Base-by-base conservation (phyloP, 2,888 invertebrate species). In the Eupithecia dodoneata region DNA sequence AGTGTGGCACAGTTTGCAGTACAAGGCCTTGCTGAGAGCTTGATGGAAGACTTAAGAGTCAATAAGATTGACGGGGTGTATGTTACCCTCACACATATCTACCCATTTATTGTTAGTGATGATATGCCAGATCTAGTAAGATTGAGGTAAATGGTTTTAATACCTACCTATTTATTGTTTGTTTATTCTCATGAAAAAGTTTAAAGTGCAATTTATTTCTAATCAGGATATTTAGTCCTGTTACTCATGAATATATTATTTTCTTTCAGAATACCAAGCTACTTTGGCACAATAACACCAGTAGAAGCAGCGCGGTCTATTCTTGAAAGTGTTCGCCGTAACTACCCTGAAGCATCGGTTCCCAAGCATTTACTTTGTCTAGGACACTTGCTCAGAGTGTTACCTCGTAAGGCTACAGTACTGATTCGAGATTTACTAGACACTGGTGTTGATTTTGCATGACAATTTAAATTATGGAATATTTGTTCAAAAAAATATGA, bases 1-100 rank as follows among this genome's bases (percentile, higher is more conserved):
- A 96, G 96, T 76, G 96, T 96, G 0, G 96, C 96, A 0, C 97
- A 97, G 88, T 96, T 96, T 88, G 97, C 96, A 18, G 96, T 96
- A 1, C 96, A 96, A 85, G 97, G 97, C 4, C 90, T 97, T 55
- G 96, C 96, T 0, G 96, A 96, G 84, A 96, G 96, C 1, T 88
- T 97, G 5, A 95, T 96, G 85, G 96, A 96, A 82, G 96, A 97
- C 82, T 88, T 97, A 0, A 93, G 96, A 63, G 93, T 96, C 65
- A 94, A 95, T 49, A 96, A 96, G 81, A 91, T 92, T 73, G 91
- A 95, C 82, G 95, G 96, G 76, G 96, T 97, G 1, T 92, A 96
- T 84, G 95, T 96, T 15, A 96, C 96, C 2, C 90, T 97, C 4
- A 94, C 94, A 42, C 96, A 96, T 81, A 93, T 96, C 70, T 97